These are phyloP conservation scores for Setipinna tenuifilis DNA, from an alignment of 2,797 vertebrate genomes.

Conservation along the genomic window DNA sequence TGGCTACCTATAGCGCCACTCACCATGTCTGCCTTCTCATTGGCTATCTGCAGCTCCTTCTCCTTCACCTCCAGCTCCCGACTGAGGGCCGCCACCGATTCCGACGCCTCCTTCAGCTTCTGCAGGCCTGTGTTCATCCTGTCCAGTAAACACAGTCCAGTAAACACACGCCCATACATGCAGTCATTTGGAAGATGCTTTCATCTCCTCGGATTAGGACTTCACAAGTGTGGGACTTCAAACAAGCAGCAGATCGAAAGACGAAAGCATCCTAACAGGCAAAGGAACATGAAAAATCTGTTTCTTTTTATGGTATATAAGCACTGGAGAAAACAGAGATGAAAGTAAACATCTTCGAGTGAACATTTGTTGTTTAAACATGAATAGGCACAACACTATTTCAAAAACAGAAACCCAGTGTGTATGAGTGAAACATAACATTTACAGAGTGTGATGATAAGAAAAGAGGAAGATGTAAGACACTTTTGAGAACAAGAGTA, in stretches of 20 bases:
- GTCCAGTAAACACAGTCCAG: conserved; percentile 48
- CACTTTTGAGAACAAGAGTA: not conserved
- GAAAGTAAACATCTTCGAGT: not conserved
- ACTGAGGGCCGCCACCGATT: conserved; percentile 88
- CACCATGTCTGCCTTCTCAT: conserved; percentile 92
- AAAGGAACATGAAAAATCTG: not conserved
- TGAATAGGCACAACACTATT: not conserved
- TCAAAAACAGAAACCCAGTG: not conserved
- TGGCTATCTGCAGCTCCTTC: conserved; percentile 90
- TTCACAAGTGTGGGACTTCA: too few relatives aligned
- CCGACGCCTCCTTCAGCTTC: conserved; percentile 93
- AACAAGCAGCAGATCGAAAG: not conserved
- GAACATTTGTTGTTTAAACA: not conserved
- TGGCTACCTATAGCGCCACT: conserved; percentile 40
- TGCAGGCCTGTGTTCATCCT: conserved; percentile 94
- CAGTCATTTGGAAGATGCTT: not conserved
- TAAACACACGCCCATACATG: not conserved
- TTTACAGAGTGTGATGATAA: not conserved
- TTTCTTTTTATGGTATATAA: not conserved
- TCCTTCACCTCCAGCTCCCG: conserved; percentile 92
- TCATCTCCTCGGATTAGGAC: too few relatives aligned
- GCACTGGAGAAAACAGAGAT: not conserved
- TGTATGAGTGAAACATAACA: not conserved
- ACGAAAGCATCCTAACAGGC: too few relatives aligned
- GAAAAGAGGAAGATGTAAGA: not conserved